A percentile compares a stretch with the other conserved stretches of the same genome.
Conservation (phyloP, 2,113 vertebrate species). For the Callithrix jacchus region DNA sequence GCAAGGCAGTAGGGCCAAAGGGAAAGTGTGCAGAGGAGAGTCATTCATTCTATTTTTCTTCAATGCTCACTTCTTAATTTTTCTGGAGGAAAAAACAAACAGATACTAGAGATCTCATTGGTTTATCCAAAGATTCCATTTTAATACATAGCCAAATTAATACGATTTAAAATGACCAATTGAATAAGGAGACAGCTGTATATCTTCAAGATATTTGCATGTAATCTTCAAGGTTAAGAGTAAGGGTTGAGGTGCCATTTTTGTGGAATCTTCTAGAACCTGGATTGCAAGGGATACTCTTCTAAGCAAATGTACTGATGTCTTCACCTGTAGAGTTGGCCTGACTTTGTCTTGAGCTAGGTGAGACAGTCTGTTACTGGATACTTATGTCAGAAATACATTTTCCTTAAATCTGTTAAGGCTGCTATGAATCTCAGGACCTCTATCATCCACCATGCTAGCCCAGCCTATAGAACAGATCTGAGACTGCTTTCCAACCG, state of each 20-base stretch:
- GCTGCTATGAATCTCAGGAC: background rate
- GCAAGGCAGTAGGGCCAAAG: background rate
- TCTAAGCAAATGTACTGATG: background rate
- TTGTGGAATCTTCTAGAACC: background rate
- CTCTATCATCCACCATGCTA: too few species aligned
- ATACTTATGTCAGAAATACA: background rate
- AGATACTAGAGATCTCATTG: background rate
- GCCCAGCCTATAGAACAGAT: background rate
- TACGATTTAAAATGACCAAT: background rate
- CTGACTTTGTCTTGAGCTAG: background rate
- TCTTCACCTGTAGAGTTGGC: background rate
- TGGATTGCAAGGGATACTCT: background rate
- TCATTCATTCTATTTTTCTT: background rate
- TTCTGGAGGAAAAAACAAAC: slow-evolving; percentile 20
- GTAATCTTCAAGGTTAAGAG: background rate
- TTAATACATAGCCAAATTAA: slow-evolving; percentile 62
- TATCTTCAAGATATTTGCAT: background rate
- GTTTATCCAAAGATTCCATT: slow-evolving; percentile 40
- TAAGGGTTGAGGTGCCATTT: background rate
- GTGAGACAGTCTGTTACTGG: background rate
- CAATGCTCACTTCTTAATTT: background rate
- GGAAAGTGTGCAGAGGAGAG: background rate
- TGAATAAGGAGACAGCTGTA: background rate
- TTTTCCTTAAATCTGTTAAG: background rate
- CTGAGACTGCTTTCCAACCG: background rate